phyloP scores from a whole-genome alignment of 1,140 invertebrate species.

The Tribolium madens region DNA sequence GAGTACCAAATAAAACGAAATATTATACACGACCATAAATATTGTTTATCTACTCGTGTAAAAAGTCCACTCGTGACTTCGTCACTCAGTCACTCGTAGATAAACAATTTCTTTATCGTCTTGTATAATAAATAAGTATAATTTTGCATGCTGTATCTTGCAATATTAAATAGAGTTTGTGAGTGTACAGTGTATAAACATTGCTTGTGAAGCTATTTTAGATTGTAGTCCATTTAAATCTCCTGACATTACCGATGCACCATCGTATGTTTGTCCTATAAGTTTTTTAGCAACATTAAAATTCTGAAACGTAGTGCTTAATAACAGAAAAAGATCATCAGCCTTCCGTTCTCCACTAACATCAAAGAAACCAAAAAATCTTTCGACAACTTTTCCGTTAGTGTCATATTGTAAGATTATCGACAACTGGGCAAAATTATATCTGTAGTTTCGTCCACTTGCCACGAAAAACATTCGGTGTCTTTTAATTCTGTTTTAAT shows the following conservation, averaged over 20 bases:
- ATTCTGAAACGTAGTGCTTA: conserved; percentile 36
- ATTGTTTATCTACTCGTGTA: too few species aligned
- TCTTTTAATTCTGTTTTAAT: not conserved
- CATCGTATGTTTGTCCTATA: conserved; percentile 62
- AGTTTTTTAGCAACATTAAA: conserved; percentile 58
- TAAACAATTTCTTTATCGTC: too few species aligned
- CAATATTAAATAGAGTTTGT: conserved; percentile 61
- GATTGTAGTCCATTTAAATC: conserved; percentile 57
- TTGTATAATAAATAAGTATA: too few species aligned
- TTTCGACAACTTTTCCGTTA: not conserved
- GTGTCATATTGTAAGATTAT: not conserved
- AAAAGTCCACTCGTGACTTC: too few species aligned
- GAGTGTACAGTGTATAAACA: conserved; percentile 61
- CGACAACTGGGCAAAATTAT: conserved; percentile 2
- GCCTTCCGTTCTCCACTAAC: conserved; percentile 8
- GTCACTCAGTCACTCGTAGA: too few species aligned
- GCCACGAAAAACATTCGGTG: not conserved
- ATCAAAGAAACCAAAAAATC: not conserved
- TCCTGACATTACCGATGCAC: conserved; percentile 58
- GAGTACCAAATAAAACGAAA: too few species aligned
- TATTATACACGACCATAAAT: too few species aligned
- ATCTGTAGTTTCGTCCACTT: conserved; percentile 47
- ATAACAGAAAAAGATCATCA: conserved; percentile 51
- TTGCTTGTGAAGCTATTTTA: conserved; percentile 54
- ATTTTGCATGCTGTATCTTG: conserved; percentile 53